Base-by-base conservation (phyloP, 92 coral and sea anemone species). In the Phymanthus crucifer region DNA sequence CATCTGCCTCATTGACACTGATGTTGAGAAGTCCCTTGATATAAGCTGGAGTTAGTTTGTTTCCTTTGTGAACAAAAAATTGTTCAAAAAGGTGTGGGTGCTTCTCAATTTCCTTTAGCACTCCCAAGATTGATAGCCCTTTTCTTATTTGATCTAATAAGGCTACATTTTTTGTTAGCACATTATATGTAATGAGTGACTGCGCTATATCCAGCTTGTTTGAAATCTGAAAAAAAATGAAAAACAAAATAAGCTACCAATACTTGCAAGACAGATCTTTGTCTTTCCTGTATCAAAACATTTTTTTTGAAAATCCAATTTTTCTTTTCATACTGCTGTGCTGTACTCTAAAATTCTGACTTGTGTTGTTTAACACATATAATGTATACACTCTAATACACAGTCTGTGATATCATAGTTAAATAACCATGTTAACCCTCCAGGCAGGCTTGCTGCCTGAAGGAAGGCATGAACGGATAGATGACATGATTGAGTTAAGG, bases 61-160 rank as follows among this genome's bases (percentile, higher is more conserved):
- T 82, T 10, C 34, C 78, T 46, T 74, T 54, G 78, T 86, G 82
- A 47, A 86, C 74, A 70, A 86, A 81, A 38, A 86, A 74, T 56
- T 82, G 69, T 69, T 86, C 83, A 86, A 86, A 86, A 47, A 81
- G 40, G 50, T 40, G 50, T 14, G 85, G 85, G 54, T 81, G 79
- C 34, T 57, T 81, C 79, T 81, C 36, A 73, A 81, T 81, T 52
- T 81, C 71, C 29, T 66, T 21, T 32, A 75, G 83, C 34, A 86
- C 64, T 7, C 65, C 78, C 47, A 86, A 78, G 23, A 52, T 57
- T 75, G 52, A 33, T 24, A 80, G 75, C 72, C 85, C 80, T 37
- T 80, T 85, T 58, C 85, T 79, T 68, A 85, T 73, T 45, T 86
- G 90, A 52, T 86, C 90, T 58, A 86, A 50, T 72, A 74, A 72